Conservation (phyloP, 1,140 invertebrate genomes). For the Drosophila mojavensis region DNA sequence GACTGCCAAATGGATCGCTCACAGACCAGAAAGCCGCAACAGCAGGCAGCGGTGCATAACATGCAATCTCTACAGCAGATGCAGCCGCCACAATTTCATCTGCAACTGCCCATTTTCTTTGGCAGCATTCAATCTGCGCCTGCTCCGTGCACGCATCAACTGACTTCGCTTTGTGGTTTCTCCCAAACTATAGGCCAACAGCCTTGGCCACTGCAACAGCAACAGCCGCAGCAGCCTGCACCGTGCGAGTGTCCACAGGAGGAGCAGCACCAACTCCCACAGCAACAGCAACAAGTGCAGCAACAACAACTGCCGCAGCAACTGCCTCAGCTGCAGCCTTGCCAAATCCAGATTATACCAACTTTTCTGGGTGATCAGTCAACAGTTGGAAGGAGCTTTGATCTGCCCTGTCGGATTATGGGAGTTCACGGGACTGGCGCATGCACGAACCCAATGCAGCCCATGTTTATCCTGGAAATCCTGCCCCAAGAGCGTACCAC, state of each 20-base stretch:
- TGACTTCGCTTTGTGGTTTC: too few species aligned
- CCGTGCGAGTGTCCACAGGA: neutral
- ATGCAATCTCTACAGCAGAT: too few species aligned
- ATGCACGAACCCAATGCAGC: neutral
- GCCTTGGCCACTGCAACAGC: neutral
- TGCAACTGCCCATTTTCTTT: too few species aligned
- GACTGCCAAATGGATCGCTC: too few species aligned
- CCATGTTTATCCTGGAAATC: conserved; percentile 35
- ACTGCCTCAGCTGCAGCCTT: conserved; percentile 7
- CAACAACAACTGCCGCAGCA: neutral
- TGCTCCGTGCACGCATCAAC: too few species aligned
- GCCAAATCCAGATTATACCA: neutral
- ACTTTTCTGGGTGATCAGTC: conserved; percentile 9
- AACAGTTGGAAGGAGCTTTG: conserved; percentile 30
- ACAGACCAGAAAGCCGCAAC: too few species aligned
- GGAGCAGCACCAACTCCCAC: conserved; percentile 3
- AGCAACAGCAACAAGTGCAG: neutral
- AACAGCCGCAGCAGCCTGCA: neutral
- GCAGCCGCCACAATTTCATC: too few species aligned
- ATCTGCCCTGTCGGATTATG: conserved; percentile 32
- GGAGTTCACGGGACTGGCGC: conserved; percentile 16
- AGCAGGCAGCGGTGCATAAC: neutral
- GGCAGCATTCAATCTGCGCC: too few species aligned
- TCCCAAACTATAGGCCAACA: too few species aligned
- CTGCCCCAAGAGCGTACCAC: conserved; percentile 11